Conservation (phyloP, 2,888 invertebrate species). For the Coelopa pilipes region DNA sequence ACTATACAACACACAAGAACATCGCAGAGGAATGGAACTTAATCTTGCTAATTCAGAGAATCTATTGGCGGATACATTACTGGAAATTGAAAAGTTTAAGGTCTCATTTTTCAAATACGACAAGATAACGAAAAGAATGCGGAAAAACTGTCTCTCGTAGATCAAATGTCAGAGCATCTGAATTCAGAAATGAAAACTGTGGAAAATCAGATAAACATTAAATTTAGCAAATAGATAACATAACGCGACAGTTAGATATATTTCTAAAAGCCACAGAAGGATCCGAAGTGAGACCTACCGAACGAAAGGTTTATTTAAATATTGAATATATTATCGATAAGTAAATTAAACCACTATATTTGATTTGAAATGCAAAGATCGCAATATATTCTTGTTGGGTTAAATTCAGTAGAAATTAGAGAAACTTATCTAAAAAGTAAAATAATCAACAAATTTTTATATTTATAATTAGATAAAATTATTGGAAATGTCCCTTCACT, state of each 20-base stretch:
- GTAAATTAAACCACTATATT: too few species aligned
- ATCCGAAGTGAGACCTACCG: constrained; percentile 49
- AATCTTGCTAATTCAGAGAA: constrained; percentile 68
- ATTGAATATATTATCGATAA: too few species aligned
- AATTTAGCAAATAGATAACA: constrained; percentile 68
- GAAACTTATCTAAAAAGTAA: background rate
- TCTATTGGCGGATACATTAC: constrained; percentile 69
- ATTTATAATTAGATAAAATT: constrained; percentile 69
- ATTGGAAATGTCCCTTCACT: constrained; percentile 74
- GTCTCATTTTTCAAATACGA: constrained; percentile 49
- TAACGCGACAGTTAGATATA: constrained; percentile 70
- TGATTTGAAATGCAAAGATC: too few species aligned
- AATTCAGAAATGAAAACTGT: constrained; percentile 67
- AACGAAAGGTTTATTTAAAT: constrained; percentile 45
- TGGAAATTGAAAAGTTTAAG: constrained; percentile 66
- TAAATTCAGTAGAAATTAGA: background rate
- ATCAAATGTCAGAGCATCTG: constrained; percentile 66
- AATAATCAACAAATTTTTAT: too few species aligned
- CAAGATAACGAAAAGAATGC: constrained; percentile 52
- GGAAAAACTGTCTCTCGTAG: constrained; percentile 62
- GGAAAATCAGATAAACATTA: constrained; percentile 67
- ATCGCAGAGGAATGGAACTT: constrained; percentile 65
- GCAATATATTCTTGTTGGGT: background rate
- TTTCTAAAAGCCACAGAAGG: constrained; percentile 68
- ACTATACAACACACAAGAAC: constrained; percentile 66